Evolutionary conservation across 2,888 invertebrate genomes (phyloP), one percentile per base, ranked within the genome.

Genomic region (Pecten maximus): DNA sequence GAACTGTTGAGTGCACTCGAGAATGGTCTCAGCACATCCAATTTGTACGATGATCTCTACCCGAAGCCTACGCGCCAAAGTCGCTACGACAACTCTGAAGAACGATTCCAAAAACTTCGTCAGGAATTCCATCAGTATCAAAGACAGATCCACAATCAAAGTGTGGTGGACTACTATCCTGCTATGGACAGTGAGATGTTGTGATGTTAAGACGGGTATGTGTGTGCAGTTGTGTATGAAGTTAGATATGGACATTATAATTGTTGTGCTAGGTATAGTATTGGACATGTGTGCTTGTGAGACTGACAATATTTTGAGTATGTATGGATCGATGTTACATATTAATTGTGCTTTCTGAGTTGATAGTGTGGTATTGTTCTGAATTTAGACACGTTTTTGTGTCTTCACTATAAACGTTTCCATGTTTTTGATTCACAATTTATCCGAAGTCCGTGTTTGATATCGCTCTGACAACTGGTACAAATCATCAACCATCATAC

Each of bases 91-190:
- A 93, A 96, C 92, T 94, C 95, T 15, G 95, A 95, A 60, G 92
- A 95, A 91, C 92, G 96, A 89, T 96, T 95, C 93, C 94, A 95
- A 91, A 94, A 93, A 87, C 92, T 95, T n/a, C 94, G 96, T 8
- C 95, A 95, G 74, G 96, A 96, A 92, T 96, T 95, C 92, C 95
- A 95, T 87, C 93, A 95, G 91, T 95, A 94, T 92, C 93, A 95
- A 40, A 94, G 94, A 86, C 93, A 93, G 88, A 95, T 95, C 91
- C 92, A 93, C 50, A 92, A 93, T 28, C 50, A 89, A 16, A 88
- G 44, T 87, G 90, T 91, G 40, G 90, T 91, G 39, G 28, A 40
- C 60, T 87, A 90, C 2, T 89, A 90, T 86, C 48, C 89, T 2
- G 88, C 94, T 35, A 94, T 94, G 94, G 95, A 94, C 87, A 94